phyloP scores from a whole-genome alignment of 2,113 vertebrate species.

The Cyanoramphus novaezelandiae region DNA sequence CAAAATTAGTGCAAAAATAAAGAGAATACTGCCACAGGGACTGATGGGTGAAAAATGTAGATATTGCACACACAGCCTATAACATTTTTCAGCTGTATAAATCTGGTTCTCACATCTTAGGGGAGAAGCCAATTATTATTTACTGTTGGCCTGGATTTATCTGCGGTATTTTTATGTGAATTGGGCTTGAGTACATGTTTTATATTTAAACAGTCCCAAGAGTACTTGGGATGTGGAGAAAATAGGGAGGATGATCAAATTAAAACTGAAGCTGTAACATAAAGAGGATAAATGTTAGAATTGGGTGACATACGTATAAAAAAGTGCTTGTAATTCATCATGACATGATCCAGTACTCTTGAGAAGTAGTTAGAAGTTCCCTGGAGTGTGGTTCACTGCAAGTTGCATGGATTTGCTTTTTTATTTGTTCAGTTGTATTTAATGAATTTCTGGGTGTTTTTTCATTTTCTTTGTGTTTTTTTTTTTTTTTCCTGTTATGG shows the following conservation, averaged over 20 bases:
- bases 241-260: background rate
- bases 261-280: background rate
- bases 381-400: background rate
- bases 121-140: background rate
- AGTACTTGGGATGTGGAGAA: background rate
- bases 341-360: background rate
- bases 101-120: background rate
- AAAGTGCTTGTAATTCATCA: background rate
- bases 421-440: background rate
- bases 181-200: background rate
- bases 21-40: background rate
- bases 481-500: background rate
- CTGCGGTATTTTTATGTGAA: background rate
- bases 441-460: background rate
- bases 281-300: background rate
- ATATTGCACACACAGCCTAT: background rate
- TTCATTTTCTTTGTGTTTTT: background rate
- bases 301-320: background rate
- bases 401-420: background rate
- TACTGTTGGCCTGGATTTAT: background rate
- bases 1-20: background rate
- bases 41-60: background rate
- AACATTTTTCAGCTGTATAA: background rate
- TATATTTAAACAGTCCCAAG: background rate
- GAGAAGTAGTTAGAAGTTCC: background rate